Conservation (phyloP, 2,797 vertebrate genomes). For the Squalus acanthias region DNA sequence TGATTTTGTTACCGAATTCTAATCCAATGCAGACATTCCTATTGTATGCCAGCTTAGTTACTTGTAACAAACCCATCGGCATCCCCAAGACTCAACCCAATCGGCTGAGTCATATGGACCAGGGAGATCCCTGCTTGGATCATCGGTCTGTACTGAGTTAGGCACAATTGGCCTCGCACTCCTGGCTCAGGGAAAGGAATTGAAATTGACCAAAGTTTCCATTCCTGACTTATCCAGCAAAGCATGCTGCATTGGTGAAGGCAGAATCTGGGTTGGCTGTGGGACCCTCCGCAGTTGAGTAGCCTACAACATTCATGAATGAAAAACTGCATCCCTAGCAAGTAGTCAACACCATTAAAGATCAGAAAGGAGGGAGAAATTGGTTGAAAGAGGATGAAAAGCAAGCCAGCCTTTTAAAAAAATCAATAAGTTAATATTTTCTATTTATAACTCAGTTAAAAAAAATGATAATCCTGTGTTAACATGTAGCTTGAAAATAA, state of each 20-base stretch:
- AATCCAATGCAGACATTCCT: too few species aligned
- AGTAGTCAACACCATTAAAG: not conserved
- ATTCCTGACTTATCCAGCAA: not conserved
- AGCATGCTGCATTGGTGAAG: not conserved
- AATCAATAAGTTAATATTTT: not conserved
- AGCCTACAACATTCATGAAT: not conserved
- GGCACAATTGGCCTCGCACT: not conserved
- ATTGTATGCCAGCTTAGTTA: not conserved
- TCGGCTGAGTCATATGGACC: not conserved
- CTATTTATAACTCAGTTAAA: not conserved
- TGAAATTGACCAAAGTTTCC: not conserved
- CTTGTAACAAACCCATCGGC: not conserved
- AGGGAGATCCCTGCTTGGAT: not conserved
- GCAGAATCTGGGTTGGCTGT: not conserved
- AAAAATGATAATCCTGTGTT: not conserved
- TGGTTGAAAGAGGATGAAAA: not conserved
- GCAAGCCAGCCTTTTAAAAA: not conserved
- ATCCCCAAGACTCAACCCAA: not conserved
- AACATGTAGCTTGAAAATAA: not conserved
- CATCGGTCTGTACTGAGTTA: not conserved
- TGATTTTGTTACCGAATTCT: not conserved
- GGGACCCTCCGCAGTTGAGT: not conserved
- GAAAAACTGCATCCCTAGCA: not conserved
- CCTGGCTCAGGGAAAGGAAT: not conserved
- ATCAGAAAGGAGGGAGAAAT: not conserved